Conservation (phyloP, 2,113 vertebrate genomes). For the Agapornis roseicollis region DNA sequence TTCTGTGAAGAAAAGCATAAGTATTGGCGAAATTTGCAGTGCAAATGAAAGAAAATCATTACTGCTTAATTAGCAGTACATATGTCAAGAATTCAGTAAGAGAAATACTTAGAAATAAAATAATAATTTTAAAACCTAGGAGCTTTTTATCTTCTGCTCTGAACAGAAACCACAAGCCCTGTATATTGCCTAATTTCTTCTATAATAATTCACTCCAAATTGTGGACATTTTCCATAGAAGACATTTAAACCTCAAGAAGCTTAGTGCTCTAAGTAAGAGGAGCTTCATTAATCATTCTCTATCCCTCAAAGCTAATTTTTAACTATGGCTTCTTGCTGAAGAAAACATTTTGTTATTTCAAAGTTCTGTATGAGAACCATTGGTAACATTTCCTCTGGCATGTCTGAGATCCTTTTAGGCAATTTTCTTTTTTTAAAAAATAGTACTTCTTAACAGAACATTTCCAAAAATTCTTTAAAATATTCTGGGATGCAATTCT, state of each 20-base stretch:
- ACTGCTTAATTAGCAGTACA: conserved; percentile 55
- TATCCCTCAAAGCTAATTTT: conserved; percentile 36
- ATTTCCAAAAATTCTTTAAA: background rate
- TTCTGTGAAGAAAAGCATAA: conserved; percentile 58
- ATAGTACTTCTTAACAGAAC: background rate
- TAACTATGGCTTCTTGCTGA: background rate
- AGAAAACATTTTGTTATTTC: conserved; percentile 1
- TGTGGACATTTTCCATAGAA: conserved; percentile 38
- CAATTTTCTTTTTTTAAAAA: background rate
- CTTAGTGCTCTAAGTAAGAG: conserved; percentile 5
- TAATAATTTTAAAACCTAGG: conserved; percentile 11
- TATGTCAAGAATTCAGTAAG: conserved; percentile 47
- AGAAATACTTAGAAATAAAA: conserved; percentile 44
- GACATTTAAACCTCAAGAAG: conserved; percentile 32
- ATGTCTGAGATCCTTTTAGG: background rate
- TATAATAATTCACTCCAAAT: conserved; percentile 39
- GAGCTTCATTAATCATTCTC: conserved; percentile 48
- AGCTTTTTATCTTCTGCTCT: conserved; percentile 33
- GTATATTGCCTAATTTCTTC: conserved; percentile 37
- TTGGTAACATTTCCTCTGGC: background rate
- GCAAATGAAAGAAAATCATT: conserved; percentile 65
- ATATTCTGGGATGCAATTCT: background rate
- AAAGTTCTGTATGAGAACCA: background rate
- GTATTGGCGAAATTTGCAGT: conserved; percentile 60
- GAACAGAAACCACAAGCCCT: conserved; percentile 23